Base-by-base conservation (phyloP, 2,888 invertebrate species). In the Cataglyphis altisquamis region DNA sequence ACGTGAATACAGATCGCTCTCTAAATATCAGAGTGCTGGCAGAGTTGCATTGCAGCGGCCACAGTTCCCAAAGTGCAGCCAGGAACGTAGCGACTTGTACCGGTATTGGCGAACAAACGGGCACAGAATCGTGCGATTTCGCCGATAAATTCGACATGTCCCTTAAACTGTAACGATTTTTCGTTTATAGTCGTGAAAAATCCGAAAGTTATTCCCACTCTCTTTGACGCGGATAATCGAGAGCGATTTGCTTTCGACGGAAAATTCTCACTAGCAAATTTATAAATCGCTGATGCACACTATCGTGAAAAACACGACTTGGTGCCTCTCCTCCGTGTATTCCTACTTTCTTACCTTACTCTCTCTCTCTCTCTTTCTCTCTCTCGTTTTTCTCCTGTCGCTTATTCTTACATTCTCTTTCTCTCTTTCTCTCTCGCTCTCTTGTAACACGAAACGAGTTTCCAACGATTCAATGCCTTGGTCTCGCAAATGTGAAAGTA, bases 401-500 rank as follows among this genome's bases (percentile, higher is more conserved):
- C 29, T 73, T 57, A 32, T 41, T 48, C 36, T 48, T 39, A 15
- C 25, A 52, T 66, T 80, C 64, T 48, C 52, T 8, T 41, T 48
- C 63, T 82, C 52, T 70, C 73, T 48, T 29, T 73, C 29, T 64
- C 63, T 77, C 72, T 84, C 83, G 77, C 78, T 72, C 85, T 62
- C 82, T 72, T 64, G 67, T 81, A 81, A 89, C 77, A 77, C 74
- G 84, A 85, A 89, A 90, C 90, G 86, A 90, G 90, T 90, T 90
- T 88, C 84, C 87, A 86, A 63, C 90, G 85, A 90, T 90, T 90
- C 88, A 86, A 89, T 87, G 88, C 90, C 86, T 88, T 85, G 90
- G 84, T 90, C 90, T 90, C 84, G 86, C 90, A 87, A 90, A 90
- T 90, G 90, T 90, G 90, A 90, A 90, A 90, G 90, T 90, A 89